Evolutionary conservation across 2,113 vertebrate genomes (phyloP), one percentile per base, ranked within the genome.

Genomic region (Cebus imitator): DNA sequence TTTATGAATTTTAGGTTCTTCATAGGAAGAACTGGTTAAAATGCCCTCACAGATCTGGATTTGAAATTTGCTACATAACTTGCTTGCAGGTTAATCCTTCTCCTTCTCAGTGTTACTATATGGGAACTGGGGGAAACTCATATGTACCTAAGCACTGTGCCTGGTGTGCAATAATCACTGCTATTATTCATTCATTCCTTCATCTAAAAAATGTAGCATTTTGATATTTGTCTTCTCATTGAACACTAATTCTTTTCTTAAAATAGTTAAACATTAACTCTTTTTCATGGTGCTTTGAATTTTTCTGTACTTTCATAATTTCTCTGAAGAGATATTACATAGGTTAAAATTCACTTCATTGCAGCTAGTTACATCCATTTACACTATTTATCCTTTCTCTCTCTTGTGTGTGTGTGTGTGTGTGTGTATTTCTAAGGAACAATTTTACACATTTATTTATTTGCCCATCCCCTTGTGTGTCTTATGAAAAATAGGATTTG

Each of bases 271-370:
- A 57, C 37, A 73, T 95, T 66, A 78, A 30, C 32, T 93, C 12
- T 70, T 91, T 94, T 78, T 86, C 52, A 91, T 81, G 55, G 64
- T 58, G 35, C 35, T 97, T 96, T 90, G 52, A 78, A 87, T 92
- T 87, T 48, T 6, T 37, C 32, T 40, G 32, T 40, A 57, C 13
- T 91, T 91, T 94, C 37, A 58, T 90, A 92, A 79, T 81, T 90
- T 66, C 68, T 83, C 20, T 81, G 35, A 21, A 64, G 48, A 78
- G 13, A 93, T 3, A 48, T 48, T 48, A 55, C 61, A 2, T 68
- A 75, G 9, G 5, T 91, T 93, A 58, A 92, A 90, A 40, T 88
- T 84, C 11, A 88, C 21, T 43, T 88, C 76, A 81, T 35, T 81
- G 11, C 30, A 92, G 66, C 43, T 23, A 68, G 4, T 82, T 90